Percentiles rank a stretch among this genome's conserved stretches.
Evolutionary conservation across 2,113 vertebrate species (phyloP).

Genomic region (Peromyscus californicus): DNA sequence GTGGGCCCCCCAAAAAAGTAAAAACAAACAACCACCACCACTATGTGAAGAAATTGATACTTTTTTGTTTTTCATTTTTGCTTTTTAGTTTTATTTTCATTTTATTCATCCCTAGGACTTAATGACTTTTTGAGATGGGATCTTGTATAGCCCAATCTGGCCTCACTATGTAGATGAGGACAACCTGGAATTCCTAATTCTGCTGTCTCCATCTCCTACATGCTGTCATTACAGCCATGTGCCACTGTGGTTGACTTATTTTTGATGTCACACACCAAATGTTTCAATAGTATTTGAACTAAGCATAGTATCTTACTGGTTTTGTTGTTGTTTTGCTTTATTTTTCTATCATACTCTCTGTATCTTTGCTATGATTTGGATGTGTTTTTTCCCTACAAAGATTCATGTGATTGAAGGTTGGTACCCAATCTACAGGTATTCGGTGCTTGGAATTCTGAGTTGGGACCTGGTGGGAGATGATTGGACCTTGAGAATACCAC

Average conservation of each 20-base stretch:
- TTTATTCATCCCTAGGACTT: background rate
- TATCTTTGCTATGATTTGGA: background rate
- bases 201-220: background rate
- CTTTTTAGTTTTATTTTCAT: background rate
- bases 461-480: background rate
- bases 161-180: background rate
- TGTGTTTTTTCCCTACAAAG: background rate
- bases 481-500: no score
- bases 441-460: background rate
- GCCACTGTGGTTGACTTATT: background rate
- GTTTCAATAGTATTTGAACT: slow-evolving; percentile 18
- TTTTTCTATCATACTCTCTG: background rate
- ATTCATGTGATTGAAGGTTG: background rate
- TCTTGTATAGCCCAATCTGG: background rate
- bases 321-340: background rate
- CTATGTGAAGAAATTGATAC: background rate
- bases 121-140: background rate
- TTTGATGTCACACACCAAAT: background rate
- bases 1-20: no score
- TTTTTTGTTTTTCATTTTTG: background rate
- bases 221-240: background rate
- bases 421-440: background rate
- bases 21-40: no score
- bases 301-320: background rate
- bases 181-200: background rate